Percentiles rank a stretch among this genome's conserved stretches.
Conservation (phyloP, 2,113 vertebrate species). For the Murina feae region DNA sequence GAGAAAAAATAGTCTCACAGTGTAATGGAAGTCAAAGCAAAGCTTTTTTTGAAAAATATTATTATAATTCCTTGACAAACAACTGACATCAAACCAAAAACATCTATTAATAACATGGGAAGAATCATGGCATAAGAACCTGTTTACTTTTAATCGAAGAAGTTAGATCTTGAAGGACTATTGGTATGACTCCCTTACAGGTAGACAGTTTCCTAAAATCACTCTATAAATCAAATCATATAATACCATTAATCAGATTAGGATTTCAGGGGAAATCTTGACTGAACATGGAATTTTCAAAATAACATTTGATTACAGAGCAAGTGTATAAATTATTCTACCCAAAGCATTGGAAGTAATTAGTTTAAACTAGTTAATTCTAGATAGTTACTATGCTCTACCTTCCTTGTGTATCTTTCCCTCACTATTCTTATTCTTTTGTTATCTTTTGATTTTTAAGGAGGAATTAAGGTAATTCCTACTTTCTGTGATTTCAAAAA, state of each 20-base stretch:
- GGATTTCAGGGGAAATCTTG: neutral
- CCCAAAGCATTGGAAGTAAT: neutral
- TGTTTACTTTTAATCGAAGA: neutral
- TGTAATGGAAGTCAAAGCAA: slow-evolving; percentile 74
- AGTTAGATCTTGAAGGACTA: neutral
- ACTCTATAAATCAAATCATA: neutral
- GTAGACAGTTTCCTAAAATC: neutral
- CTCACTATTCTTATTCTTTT: neutral
- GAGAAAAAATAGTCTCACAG: slow-evolving; percentile 72
- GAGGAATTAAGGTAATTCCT: neutral
- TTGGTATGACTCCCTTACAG: neutral
- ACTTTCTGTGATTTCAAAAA: neutral
- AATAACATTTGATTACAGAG: neutral
- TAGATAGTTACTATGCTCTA: neutral
- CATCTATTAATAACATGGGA: slow-evolving; percentile 44
- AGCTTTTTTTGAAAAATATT: slow-evolving; percentile 75
- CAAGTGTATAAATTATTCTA: slow-evolving; percentile 1
- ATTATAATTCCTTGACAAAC: slow-evolving; percentile 79
- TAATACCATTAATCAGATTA: neutral
- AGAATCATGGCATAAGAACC: neutral
- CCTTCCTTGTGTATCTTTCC: neutral
- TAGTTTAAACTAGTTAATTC: neutral
- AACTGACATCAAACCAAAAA: slow-evolving; percentile 71
- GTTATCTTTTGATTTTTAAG: neutral
- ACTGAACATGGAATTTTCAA: neutral